Evolutionary conservation across 2,888 invertebrate genomes (phyloP), one percentile per base, ranked within the genome.

Genomic region (Noctuana brunneofusca): DNA sequence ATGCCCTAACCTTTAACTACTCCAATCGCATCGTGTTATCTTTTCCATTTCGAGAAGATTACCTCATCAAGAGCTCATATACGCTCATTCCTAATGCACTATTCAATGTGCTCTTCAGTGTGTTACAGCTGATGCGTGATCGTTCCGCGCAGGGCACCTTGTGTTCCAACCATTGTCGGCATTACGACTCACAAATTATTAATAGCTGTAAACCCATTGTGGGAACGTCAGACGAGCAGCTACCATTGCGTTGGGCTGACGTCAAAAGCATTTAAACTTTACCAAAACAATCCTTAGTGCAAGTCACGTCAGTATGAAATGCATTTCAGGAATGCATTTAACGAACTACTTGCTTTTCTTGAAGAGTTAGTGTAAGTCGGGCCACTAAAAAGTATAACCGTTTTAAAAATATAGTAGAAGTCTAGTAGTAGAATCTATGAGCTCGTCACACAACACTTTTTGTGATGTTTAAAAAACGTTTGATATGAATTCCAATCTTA

Each of bases 171-270:
- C 41, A 60, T 53, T 60, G 59, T 60, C 59, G 59, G 59, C 59
- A 53, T 53, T 60, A 54, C 59, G 59, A 46, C 59, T 60, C 53
- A 46, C 60, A 60, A 60, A 60, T 60, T 54, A 60, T 54, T 54
- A 60, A 60, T 60, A 35, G 60, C 54, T 35, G 14, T n/a, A 60
- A 24, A 24, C 53, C 60, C 54, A 60, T 60, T 60, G 60, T 60
- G 60, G 20, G 24, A 35, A 22, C 60, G 54, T 48, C 54, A 60
- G 60, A 30, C 46, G 60, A 60, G 54, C 54, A 60, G 43, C 60
- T 52, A 46, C 60, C 46, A 53, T 60, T 60, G 60, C 53, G 18
- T 12, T 46, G 22, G 46, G 22, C 35, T 60, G 46, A 54, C 35
- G 32, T 60, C 32, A 54, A 54, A 46, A 48, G 60, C 60, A 60